A percentile compares a stretch with the other conserved stretches of the same genome.
Evolutionary conservation across 2,888 invertebrate species (phyloP).

Genomic region (Nomada ferruginata): DNA sequence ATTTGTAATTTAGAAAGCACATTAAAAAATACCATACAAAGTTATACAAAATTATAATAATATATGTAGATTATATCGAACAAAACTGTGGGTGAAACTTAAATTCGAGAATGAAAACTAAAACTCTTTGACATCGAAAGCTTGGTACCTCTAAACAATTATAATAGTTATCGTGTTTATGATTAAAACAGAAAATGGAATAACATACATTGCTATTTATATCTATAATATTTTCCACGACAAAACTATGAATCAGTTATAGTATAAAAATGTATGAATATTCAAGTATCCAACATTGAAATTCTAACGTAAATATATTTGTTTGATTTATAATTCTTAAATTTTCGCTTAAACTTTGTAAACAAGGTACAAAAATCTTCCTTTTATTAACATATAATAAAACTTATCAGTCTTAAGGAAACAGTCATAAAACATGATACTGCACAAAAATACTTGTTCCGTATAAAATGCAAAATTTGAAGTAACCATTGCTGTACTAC

Average conservation of each 20-base stretch:
- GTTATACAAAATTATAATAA: neutral
- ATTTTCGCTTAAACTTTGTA: conserved; percentile 35
- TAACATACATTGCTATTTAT: conserved; percentile 9
- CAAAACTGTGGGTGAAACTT: conserved; percentile 14
- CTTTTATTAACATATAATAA: conserved; percentile 33
- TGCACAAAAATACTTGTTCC: conserved; percentile 43
- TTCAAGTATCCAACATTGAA: conserved; percentile 29
- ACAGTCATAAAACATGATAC: conserved; percentile 38
- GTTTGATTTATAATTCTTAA: conserved; percentile 28
- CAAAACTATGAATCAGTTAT: conserved; percentile 13
- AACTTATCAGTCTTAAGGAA: conserved; percentile 52
- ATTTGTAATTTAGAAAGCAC: neutral
- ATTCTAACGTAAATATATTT: conserved; percentile 38
- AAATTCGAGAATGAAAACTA: conserved; percentile 4
- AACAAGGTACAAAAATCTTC: conserved; percentile 41
- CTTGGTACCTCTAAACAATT: conserved; percentile 27
- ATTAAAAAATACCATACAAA: conserved; percentile 27
- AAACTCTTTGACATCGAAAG: conserved; percentile 17
- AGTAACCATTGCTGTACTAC: conserved; percentile 11
- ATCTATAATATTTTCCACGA: neutral
- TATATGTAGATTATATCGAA: conserved; percentile 13
- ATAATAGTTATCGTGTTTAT: neutral
- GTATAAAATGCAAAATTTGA: conserved; percentile 6
- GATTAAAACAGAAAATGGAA: neutral
- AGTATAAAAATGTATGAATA: conserved; percentile 26